These are phyloP conservation scores for Athetis lepigone DNA, from an alignment of 2,888 invertebrate genomes.

Conservation along the genomic window DNA sequence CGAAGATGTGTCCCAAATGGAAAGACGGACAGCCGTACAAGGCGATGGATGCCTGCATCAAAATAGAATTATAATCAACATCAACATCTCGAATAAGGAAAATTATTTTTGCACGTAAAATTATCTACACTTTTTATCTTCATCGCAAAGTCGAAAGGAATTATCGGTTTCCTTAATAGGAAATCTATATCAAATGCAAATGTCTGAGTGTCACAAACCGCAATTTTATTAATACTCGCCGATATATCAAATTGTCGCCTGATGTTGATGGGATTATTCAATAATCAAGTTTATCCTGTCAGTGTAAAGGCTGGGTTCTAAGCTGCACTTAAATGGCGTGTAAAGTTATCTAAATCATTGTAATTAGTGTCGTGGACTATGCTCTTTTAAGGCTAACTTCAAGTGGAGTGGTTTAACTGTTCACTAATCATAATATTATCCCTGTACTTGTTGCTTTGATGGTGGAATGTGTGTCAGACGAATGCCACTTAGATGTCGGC, in stretches of 20 bases:
- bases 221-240: slow-evolving; percentile 47
- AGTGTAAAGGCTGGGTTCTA: slow-evolving; percentile 56
- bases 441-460: slow-evolving; percentile 65
- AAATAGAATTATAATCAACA: slow-evolving; percentile 81
- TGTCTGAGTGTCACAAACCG: slow-evolving; percentile 35
- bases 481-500: slow-evolving; percentile 36
- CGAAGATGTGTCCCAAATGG: slow-evolving; percentile 85
- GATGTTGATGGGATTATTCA: slow-evolving; percentile 67
- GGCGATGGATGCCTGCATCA: slow-evolving; percentile 78
- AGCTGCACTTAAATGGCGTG: slow-evolving; percentile 67
- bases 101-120: slow-evolving; percentile 55
- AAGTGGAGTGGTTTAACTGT: slow-evolving; percentile 70
- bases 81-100: slow-evolving; percentile 61
- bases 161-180: slow-evolving; percentile 47
- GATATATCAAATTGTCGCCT: slow-evolving; percentile 59
- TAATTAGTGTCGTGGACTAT: slow-evolving; percentile 65
- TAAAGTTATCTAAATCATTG: slow-evolving; percentile 70
- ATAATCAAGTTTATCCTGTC: slow-evolving; percentile 66
- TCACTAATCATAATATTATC: slow-evolving; percentile 78
- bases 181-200: slow-evolving; percentile 55
- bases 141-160: slow-evolving; percentile 41
- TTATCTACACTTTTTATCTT: slow-evolving; percentile 46
- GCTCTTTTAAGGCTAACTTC: slow-evolving; percentile 64
- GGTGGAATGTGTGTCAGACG: slow-evolving; percentile 56
- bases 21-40: slow-evolving; percentile 78